A percentile compares a stretch with the other conserved stretches of the same genome.
Evolutionary conservation across 23 tunicate species (phyloP).

Genomic region (Aplidium turbinatum): DNA sequence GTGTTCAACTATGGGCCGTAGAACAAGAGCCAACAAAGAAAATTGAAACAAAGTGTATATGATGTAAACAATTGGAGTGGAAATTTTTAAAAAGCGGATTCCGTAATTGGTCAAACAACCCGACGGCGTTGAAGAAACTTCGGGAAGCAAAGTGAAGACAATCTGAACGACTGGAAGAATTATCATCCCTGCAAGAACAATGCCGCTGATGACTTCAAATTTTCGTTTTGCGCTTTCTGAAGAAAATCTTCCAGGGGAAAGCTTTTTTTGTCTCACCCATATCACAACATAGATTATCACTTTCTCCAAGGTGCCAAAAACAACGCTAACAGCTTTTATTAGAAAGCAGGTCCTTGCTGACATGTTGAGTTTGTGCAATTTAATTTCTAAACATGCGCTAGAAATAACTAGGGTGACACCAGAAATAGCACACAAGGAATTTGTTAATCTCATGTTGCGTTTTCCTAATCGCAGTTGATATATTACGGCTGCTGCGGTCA

Average conservation of each 20-base stretch:
- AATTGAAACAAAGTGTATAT: conserved; percentile 8
- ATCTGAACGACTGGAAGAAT: conserved; percentile 4
- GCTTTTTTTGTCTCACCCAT: too few relatives aligned
- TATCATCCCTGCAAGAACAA: conserved; percentile 6
- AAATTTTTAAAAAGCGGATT: background rate
- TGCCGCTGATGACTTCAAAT: background rate
- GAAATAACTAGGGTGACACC: conserved; percentile 1
- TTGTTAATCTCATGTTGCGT: background rate
- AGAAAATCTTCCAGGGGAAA: too few relatives aligned
- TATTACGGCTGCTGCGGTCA: background rate
- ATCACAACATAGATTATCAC: too few relatives aligned
- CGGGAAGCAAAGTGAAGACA: conserved; percentile 5
- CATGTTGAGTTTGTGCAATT: conserved; percentile 1
- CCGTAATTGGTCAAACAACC: too few relatives aligned
- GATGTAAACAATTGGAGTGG: conserved; percentile 15
- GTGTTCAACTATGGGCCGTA: conserved; percentile 2
- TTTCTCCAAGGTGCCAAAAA: too few relatives aligned
- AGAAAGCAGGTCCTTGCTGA: background rate
- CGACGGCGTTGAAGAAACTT: too few relatives aligned
- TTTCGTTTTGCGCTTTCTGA: background rate
- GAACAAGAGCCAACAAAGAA: conserved; percentile 7
- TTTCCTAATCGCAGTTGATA: conserved; percentile 7
- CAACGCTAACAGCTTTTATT: too few relatives aligned
- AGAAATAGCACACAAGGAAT: conserved; percentile 2
- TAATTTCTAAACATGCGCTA: background rate